phyloP scores from a whole-genome alignment of 2,113 vertebrate genomes.

The Sphaerodactylus townsendi region DNA sequence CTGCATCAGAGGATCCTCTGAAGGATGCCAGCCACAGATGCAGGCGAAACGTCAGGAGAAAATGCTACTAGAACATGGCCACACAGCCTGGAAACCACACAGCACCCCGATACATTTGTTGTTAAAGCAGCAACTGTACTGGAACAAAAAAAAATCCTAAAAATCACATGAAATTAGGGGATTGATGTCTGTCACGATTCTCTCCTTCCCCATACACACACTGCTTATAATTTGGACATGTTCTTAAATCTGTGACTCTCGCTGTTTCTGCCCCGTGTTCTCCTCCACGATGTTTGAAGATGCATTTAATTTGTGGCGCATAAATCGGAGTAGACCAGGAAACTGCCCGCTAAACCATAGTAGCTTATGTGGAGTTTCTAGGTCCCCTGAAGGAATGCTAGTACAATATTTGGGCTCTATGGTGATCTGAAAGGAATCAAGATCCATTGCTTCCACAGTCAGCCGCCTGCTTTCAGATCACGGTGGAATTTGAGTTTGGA shows the following conservation, averaged over 20 bases:
- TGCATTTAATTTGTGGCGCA: too few species aligned
- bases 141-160: background rate
- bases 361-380: too few species aligned
- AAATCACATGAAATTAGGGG: too few species aligned
- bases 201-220: background rate
- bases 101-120: background rate
- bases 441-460: rapidly evolving
- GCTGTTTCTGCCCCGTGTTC: background rate
- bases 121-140: background rate
- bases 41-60: too few species aligned
- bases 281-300: background rate
- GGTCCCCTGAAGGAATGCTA: too few species aligned
- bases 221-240: too few species aligned
- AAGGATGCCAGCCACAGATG: too few species aligned
- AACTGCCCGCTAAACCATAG: background rate
- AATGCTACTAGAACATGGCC: too few species aligned
- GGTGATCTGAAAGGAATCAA: background rate
- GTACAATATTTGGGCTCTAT: too few species aligned
- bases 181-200: too few species aligned
- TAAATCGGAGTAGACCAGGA: background rate
- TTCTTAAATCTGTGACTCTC: background rate
- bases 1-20: too few species aligned
- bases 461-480: background rate
- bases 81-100: too few species aligned
- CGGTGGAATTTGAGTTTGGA: background rate